phyloP scores from a whole-genome alignment of 2,797 vertebrate genomes.

The Oreonectes daqikongensis region DNA sequence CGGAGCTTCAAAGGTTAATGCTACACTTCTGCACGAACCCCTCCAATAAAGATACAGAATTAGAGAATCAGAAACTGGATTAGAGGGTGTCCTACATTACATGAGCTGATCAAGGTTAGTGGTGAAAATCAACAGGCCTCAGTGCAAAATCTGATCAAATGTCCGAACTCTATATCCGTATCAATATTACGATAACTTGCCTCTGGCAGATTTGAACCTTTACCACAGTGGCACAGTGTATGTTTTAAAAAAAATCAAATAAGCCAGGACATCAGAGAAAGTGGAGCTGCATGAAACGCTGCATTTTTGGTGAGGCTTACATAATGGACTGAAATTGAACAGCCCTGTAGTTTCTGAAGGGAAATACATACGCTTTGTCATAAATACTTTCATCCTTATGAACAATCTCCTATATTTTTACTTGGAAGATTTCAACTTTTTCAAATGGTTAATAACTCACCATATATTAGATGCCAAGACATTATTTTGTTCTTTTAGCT shows the following conservation, averaged over 20 bases:
- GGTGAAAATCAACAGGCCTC: constrained; percentile 58
- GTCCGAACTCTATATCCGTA: constrained; percentile 19
- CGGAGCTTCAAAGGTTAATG: constrained; percentile 67
- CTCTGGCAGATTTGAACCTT: neutral
- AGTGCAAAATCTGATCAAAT: constrained; percentile 71
- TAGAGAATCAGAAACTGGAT: constrained; percentile 26
- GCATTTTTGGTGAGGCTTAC: constrained; percentile 1
- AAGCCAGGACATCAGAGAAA: neutral
- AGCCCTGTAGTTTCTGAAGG: neutral
- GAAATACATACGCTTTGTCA: neutral
- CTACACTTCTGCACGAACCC: constrained; percentile 72
- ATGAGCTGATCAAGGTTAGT: constrained; percentile 55
- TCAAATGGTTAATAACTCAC: neutral
- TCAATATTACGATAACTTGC: no score
- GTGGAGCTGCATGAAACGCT: neutral
- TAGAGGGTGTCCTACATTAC: constrained; percentile 41
- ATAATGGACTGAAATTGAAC: neutral
- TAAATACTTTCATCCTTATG: neutral
- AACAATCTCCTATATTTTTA: neutral
- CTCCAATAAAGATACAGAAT: constrained; percentile 39
- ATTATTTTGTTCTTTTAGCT: neutral
- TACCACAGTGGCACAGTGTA: no score
- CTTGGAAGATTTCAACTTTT: neutral
- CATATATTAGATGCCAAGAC: neutral
- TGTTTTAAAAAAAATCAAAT: neutral